A percentile compares a stretch with the other conserved stretches of the same genome.
Conservation (phyloP, 64 coral and sea anemone species). For the Dendronephthya gigantea region DNA sequence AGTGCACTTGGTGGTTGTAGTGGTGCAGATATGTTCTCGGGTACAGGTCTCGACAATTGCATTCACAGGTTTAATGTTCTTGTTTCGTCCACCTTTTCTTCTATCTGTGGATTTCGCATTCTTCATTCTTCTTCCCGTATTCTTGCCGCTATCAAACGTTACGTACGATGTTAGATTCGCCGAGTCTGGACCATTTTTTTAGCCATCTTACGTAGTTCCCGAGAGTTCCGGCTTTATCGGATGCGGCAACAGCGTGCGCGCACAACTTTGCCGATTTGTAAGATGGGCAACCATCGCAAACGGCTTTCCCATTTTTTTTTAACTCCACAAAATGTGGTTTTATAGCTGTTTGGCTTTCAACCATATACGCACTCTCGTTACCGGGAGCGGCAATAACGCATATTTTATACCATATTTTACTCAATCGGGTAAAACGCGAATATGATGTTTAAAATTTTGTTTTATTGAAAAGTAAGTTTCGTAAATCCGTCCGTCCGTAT, state of each 20-base stretch:
- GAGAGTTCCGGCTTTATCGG: not conserved
- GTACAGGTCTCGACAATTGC: not conserved
- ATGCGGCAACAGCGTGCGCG: not conserved
- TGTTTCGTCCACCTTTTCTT: not conserved
- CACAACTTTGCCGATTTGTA: not conserved
- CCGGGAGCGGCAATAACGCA: not conserved
- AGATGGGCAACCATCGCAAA: not conserved
- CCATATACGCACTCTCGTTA: not conserved
- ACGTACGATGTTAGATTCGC: not conserved
- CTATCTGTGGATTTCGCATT: not conserved
- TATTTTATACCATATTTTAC: too few species aligned
- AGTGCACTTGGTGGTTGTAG: not conserved
- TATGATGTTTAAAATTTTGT: too few species aligned
- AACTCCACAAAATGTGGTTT: not conserved
- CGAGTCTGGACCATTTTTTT: not conserved
- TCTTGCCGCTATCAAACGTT: not conserved
- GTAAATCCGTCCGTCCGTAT: too few species aligned
- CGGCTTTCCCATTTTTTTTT: not conserved
- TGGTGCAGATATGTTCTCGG: not conserved
- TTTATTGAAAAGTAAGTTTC: too few species aligned
- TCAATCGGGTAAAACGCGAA: too few species aligned
- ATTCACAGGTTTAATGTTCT: not conserved
- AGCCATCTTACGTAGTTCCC: not conserved
- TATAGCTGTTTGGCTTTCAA: not conserved
- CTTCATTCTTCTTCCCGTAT: not conserved